Evolutionary conservation across 2,888 invertebrate species (phyloP), one percentile per base, ranked within the genome.

Genomic region (Amiota communis): DNA sequence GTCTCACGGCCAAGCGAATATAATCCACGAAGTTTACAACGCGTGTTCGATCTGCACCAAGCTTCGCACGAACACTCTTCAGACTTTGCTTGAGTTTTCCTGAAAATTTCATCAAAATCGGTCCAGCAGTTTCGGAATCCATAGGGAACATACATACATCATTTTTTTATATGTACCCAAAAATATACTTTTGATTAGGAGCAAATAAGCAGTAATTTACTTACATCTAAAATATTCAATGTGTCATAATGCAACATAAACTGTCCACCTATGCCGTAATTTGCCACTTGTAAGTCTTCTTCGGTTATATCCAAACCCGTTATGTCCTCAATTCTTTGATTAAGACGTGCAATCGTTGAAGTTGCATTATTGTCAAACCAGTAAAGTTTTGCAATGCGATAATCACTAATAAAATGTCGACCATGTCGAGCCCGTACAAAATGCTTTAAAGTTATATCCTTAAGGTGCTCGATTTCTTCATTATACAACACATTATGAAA

Each of bases 191-290:
- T 57, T 57, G 57, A n/a, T 17, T n/a, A 15, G 8, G 8, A 13
- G 10, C 10, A 57, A 57, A 57, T n/a, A 11, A 11, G 2, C 17
- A 17, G 17, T 12, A 12, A 56, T 3, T 23, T 12, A 77, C 86
- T 79, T 64, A 88, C 88, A 12, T 49, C 13, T 2, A 36, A 6
- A 0, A 82, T 77, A 0, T 88, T 87, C 51, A 88, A 88, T 72
- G 78, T 88, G 73, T 88, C 88, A 65, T 72, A 84, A 64, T 88
- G 88, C 3, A 76, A 81, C n/a, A 75, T 83, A 56, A 88, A 88
- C 67, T 88, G 87, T 0, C 88, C 88, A 2, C 89, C 88, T 11
- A 89, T 71, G 0, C 89, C 89, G 72, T 88, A 88, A 71, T 89
- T 88, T 84, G 87, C 87, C 1, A 88, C 78, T 76, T 88, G 88